Percentiles rank a stretch among this genome's conserved stretches.
Conservation (phyloP, 2,888 invertebrate species). For the Allygus modestus region DNA sequence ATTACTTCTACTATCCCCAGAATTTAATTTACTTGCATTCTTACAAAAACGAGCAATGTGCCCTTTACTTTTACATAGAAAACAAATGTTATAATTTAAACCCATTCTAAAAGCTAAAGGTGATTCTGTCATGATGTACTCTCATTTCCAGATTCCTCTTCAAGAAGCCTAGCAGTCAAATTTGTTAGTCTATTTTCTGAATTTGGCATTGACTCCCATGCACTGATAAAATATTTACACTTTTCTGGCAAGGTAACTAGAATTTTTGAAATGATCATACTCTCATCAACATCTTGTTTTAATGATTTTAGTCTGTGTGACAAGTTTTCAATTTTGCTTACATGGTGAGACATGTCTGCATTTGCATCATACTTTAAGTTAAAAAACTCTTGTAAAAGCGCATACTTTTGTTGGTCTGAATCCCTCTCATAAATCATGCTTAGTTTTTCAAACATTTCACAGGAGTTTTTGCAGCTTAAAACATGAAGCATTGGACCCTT, state of each 20-base stretch:
- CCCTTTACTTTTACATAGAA: not conserved
- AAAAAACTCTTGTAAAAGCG: not conserved
- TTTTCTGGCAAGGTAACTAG: not conserved
- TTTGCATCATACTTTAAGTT: not conserved
- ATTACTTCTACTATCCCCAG: not conserved
- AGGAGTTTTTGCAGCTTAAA: not conserved
- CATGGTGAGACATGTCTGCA: not conserved
- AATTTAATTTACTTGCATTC: not conserved
- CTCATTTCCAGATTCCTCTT: not conserved
- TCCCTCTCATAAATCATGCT: not conserved
- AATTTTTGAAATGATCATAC: not conserved
- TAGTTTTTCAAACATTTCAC: not conserved
- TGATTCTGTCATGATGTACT: not conserved
- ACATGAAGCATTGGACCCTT: not conserved
- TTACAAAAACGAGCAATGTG: not conserved
- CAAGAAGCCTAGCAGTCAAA: not conserved
- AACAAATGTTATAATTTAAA: not conserved
- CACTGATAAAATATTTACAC: not conserved
- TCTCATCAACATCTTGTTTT: not conserved
- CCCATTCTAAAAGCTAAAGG: not conserved
- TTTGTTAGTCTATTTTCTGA: not conserved
- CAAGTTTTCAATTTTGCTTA: not conserved
- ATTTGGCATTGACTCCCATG: not conserved
- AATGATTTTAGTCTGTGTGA: not conserved
- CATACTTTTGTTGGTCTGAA: not conserved